Percentiles rank a stretch among this genome's conserved stretches.
Evolutionary conservation across 2,797 vertebrate genomes (phyloP).

Genomic region (Hylomyscus alleni): DNA sequence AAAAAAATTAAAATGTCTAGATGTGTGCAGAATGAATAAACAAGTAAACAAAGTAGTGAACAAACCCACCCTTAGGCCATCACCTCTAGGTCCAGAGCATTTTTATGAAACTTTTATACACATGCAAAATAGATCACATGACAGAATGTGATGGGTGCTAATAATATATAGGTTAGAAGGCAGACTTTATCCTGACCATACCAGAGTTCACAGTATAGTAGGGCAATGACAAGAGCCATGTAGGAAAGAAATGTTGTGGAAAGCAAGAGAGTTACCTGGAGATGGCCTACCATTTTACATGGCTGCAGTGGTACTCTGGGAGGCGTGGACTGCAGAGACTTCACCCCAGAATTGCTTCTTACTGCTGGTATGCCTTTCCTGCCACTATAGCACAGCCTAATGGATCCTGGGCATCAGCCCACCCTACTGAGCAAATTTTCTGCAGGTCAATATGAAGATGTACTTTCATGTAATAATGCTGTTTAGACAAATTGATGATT

Average conservation of each 20-base stretch:
- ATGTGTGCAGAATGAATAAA: conserved; percentile 47
- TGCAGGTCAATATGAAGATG: not conserved
- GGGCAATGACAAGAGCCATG: not conserved
- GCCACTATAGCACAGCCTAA: not conserved
- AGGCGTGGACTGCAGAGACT: not conserved
- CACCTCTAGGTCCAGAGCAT: not conserved
- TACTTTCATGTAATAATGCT: not conserved
- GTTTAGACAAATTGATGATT: not conserved
- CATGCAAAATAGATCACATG: not conserved
- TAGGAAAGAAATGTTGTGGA: not conserved
- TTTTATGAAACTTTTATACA: conserved; percentile 35
- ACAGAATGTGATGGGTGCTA: not conserved
- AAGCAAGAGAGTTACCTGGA: not conserved
- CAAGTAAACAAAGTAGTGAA: not conserved
- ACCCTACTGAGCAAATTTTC: not conserved
- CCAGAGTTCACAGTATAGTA: not conserved
- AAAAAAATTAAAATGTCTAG: conserved; percentile 54
- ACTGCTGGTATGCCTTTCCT: not conserved
- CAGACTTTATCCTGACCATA: not conserved
- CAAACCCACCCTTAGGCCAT: not conserved
- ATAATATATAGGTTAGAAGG: not conserved
- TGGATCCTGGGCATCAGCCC: not conserved
- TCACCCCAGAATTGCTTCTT: not conserved
- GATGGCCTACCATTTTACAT: not conserved
- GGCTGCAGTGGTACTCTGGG: too few relatives aligned